Percentiles rank a stretch among this genome's conserved stretches.
phyloP scores from a whole-genome alignment of 2,113 vertebrate genomes.

The Addax nasomaculatus region DNA sequence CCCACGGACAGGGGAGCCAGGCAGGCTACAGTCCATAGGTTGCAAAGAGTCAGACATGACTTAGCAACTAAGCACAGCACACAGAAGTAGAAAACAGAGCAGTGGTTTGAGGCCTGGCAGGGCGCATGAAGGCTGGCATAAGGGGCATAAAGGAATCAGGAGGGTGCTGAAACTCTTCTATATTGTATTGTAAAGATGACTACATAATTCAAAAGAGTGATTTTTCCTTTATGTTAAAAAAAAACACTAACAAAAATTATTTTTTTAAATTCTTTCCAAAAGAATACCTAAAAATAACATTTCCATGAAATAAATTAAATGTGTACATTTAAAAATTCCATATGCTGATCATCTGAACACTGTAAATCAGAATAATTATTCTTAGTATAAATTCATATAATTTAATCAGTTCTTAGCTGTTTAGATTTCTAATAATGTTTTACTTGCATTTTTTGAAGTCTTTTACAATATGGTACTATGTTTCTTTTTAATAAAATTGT shows the following conservation, averaged over 20 bases:
- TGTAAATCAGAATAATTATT: conserved; percentile 1
- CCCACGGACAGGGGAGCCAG: background rate
- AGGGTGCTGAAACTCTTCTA: background rate
- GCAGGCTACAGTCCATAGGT: background rate
- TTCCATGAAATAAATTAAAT: background rate
- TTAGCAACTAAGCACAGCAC: background rate
- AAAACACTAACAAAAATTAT: background rate
- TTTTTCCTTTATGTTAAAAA: background rate
- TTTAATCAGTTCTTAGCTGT: background rate
- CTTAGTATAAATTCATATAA: background rate
- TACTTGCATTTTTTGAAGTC: background rate
- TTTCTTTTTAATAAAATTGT: background rate
- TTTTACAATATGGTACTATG: background rate
- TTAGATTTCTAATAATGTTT: background rate
- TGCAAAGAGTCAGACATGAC: background rate
- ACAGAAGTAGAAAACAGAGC: background rate
- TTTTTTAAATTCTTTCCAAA: background rate
- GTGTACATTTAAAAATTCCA: background rate
- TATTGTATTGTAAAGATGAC: background rate
- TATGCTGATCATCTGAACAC: background rate
- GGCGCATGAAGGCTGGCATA: background rate
- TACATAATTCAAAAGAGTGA: background rate
- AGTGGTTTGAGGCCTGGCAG: background rate
- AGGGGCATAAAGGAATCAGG: background rate
- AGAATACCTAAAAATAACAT: background rate